Evolutionary conservation across 2,888 invertebrate genomes (phyloP).

Genomic region (Drosophila anomalata): DNA sequence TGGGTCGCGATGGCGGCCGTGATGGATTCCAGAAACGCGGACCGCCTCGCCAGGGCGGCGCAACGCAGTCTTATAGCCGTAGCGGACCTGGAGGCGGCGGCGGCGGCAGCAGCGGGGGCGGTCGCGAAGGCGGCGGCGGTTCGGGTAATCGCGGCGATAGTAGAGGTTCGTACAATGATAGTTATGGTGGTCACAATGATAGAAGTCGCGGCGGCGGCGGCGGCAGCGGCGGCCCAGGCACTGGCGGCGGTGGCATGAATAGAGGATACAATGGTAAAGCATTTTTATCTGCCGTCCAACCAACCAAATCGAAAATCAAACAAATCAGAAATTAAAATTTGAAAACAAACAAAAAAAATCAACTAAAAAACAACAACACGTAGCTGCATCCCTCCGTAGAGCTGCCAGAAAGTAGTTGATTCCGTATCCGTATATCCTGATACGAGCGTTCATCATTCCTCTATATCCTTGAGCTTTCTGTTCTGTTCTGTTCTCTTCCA

Average conservation of each 20-base stretch:
- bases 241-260: constrained; percentile 85
- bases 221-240: constrained; percentile 84
- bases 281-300: constrained; percentile 70
- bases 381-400: constrained; percentile 71
- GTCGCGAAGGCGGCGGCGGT: constrained; percentile 68
- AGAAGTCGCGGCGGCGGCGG: constrained; percentile 84
- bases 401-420: constrained; percentile 44
- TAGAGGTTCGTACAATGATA: constrained; percentile 85
- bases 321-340: constrained; percentile 32
- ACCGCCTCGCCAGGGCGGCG: constrained; percentile 84
- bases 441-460: constrained; percentile 24
- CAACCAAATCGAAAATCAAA: constrained; percentile 35
- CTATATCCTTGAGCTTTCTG: background rate
- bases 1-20: constrained; percentile 68
- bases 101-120: constrained; percentile 67
- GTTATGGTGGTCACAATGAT: constrained; percentile 83
- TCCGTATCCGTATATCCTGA: constrained; percentile 12
- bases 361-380: constrained; percentile 49
- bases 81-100: constrained; percentile 66
- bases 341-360: constrained; percentile 2
- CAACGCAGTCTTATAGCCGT: constrained; percentile 67
- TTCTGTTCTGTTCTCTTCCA: constrained; percentile 6
- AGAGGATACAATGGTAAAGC: constrained; percentile 85
- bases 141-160: constrained; percentile 81
- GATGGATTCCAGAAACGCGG: constrained; percentile 84